Conservation (phyloP, 2,797 vertebrate species). For the Liparis tanakae region DNA sequence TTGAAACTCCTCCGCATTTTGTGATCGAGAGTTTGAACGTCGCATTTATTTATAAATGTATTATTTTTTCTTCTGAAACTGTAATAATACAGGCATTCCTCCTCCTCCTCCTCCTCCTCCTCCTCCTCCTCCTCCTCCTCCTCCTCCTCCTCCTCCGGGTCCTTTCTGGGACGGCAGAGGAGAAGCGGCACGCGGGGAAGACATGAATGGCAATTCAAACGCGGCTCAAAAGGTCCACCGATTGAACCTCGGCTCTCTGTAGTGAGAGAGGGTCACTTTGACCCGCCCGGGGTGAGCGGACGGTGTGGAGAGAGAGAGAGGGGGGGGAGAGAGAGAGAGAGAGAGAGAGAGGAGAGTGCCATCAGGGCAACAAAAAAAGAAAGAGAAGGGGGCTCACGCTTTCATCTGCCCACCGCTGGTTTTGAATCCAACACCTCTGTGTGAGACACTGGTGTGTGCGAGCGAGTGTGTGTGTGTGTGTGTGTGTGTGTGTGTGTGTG, state of each 20-base stretch:
- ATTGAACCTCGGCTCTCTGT: constrained; percentile 74
- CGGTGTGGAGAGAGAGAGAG: constrained; percentile 10
- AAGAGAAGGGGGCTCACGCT: constrained; percentile 57
- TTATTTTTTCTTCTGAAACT: no score
- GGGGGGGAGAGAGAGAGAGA: constrained; percentile 7
- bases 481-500: constrained; percentile 26
- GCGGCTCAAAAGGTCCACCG: constrained; percentile 74
- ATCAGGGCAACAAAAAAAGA: constrained; percentile 49
- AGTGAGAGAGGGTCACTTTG: constrained; percentile 73
- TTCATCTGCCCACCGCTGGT: constrained; percentile 78
- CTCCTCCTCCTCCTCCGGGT: constrained; percentile 57
- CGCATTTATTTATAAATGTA: no score
- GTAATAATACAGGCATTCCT: background rate
- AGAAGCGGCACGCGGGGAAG: constrained; percentile 56
- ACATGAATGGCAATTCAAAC: constrained; percentile 79
- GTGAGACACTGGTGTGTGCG: constrained; percentile 36
- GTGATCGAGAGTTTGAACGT: background rate
- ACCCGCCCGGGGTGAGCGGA: constrained; percentile 49
- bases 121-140: background rate
- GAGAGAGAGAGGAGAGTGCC: constrained; percentile 47
- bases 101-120: no score
- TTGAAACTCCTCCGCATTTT: background rate
- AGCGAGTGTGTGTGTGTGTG: constrained; percentile 38
- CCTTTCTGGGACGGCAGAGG: constrained; percentile 44
- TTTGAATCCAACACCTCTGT: constrained; percentile 73